A percentile compares a stretch with the other conserved stretches of the same genome.
These are phyloP conservation scores for Allolobophora icterica DNA, from an alignment of 2,888 invertebrate species.

Conservation along the genomic window DNA sequence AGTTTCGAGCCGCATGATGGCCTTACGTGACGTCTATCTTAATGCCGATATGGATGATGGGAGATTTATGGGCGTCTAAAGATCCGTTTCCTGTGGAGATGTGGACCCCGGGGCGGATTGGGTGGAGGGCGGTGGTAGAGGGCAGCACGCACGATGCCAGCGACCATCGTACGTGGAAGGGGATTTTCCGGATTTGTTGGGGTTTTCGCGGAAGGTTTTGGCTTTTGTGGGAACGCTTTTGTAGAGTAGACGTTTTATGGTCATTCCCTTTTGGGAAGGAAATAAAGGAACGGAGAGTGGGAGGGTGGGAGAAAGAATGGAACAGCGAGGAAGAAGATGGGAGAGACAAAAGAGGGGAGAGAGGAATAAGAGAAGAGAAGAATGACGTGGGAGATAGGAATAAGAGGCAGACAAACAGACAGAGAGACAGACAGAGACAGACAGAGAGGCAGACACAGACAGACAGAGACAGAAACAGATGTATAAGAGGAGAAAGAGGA, in stretches of 20 bases:
- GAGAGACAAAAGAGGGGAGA: not conserved
- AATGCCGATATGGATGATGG: constrained; percentile 17
- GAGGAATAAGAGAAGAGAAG: not conserved
- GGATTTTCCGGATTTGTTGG: not conserved
- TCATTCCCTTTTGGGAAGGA: not conserved
- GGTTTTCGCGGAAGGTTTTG: not conserved
- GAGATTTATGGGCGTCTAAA: constrained; percentile 1
- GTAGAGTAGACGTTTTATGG: not conserved
- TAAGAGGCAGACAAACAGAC: no score
- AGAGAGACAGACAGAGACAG: no score
- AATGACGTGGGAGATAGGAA: not conserved
- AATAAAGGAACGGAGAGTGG: not conserved
- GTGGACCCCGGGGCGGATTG: not conserved
- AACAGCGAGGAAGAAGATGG: not conserved
- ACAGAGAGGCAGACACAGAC: not conserved
- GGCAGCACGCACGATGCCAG: not conserved
- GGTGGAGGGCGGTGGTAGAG: not conserved
- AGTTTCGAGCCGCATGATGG: not conserved
- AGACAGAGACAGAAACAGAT: no score
- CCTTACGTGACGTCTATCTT: not conserved
- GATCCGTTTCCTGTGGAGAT: not conserved
- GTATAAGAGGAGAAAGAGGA: no score
- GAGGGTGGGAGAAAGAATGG: not conserved
- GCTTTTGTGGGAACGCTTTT: not conserved
- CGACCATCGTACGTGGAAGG: not conserved